Evolutionary conservation across 2,113 vertebrate species (phyloP), one percentile per base, ranked within the genome.

Genomic region (Mormyrus lacerda): DNA sequence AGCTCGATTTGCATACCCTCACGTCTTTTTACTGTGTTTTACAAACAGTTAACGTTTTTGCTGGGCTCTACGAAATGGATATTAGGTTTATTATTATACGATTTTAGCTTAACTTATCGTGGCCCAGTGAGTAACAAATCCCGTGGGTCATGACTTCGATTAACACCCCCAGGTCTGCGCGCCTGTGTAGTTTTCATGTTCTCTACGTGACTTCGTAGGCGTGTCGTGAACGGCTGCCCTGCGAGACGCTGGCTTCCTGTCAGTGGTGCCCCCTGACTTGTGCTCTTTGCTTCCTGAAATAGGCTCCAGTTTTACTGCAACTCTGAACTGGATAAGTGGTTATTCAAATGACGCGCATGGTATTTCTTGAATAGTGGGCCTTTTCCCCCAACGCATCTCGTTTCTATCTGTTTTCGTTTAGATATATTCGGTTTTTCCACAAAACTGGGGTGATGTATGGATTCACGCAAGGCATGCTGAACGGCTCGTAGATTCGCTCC

Each of bases 1-100:
- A 87, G 89, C 27, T 6, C 13, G 27, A 87, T 90, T 90, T 90
- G 65, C 89, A 90, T 90, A 58, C 15, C 47, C 31, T 55, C 79
- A 44, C 7, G 19, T 39, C 42, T 8, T 9, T 73, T 47, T 39
- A 24, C 27, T 39, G 31, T 87, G 45, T 31, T 79, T 69, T 35
- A 19, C 82, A 84, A 84, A 19, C 35, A 8, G 9, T 79, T 42
- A 13, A 19, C 15, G 35, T 39, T 76, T 76, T 76, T 35, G 3
- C 31, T 17, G 73, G 1, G 73, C 35, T 79, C 13, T 17, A 39
- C 15, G 73, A 79, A 79, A 69, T 31, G n/a, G 3, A 69, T 10
- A 31, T 13, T 27, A 69, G 10, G 9, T 27, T 11, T 47, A 27
- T 48, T 45, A 24, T 47, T 48, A 39, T 39, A 19, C 9, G 4